A percentile compares a stretch with the other conserved stretches of the same genome.
Conservation (phyloP, 1,140 invertebrate species). For the Drosophila tropicalis region DNA sequence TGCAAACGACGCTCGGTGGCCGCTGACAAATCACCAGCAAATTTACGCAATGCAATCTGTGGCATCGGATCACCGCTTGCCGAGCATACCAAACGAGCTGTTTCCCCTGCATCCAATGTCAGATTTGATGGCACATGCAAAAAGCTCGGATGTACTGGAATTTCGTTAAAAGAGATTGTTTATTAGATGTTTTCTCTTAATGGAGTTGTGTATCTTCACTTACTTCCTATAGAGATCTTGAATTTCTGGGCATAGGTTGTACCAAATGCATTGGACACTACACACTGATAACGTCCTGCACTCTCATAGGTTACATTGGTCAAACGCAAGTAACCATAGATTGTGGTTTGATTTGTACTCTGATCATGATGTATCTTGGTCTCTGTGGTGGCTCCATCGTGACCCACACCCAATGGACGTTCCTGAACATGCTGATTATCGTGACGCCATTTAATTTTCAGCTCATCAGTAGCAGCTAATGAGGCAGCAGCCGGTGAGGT, state of each 20-base stretch:
- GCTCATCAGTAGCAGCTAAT: constrained; percentile 84
- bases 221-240: constrained; percentile 92
- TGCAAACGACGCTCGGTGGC: constrained; percentile 96
- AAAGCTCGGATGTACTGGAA: constrained; percentile 93
- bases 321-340: constrained; percentile 69
- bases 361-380: constrained; percentile 76
- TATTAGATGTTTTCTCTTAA: not conserved
- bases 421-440: constrained; percentile 89
- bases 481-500: constrained; percentile 85
- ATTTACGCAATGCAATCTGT: constrained; percentile 96
- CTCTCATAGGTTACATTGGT: constrained; percentile 83
- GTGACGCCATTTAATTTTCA: constrained; percentile 94
- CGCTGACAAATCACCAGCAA: constrained; percentile 97
- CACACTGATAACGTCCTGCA: constrained; percentile 96
- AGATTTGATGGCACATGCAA: constrained; percentile 93
- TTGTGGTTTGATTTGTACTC: constrained; percentile 72
- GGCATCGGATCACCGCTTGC: constrained; percentile 94
- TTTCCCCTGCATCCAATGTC: constrained; percentile 92
- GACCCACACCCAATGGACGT: constrained; percentile 42
- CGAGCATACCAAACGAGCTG: constrained; percentile 95
- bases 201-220: constrained; percentile 50
- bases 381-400: constrained; percentile 66
- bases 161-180: constrained; percentile 20
- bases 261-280: constrained; percentile 94
- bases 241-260: constrained; percentile 94